Evolutionary conservation across 2,797 vertebrate species (phyloP).

Genomic region (Ceyx erithaca): DNA sequence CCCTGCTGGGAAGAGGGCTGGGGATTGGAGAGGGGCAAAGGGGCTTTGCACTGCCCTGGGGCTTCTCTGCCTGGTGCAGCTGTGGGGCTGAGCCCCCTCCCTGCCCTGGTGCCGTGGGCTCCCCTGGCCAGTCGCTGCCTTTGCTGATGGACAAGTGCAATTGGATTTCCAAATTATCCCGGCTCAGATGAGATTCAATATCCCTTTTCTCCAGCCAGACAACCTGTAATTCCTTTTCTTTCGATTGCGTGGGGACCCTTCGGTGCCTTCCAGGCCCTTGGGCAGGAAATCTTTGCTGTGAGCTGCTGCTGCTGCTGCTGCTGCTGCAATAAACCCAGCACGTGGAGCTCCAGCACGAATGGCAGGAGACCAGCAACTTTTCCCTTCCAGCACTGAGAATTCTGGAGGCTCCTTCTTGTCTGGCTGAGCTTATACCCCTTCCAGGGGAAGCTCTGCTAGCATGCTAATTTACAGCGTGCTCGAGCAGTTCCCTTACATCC

Average conservation of each 20-base stretch:
- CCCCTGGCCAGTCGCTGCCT: background rate
- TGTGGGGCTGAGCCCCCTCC: background rate
- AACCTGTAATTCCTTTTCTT: conserved; percentile 41
- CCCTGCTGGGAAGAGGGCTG: background rate
- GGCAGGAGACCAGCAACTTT: background rate
- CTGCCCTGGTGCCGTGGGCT: background rate
- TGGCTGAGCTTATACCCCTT: conserved; percentile 42
- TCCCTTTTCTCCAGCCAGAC: conserved; percentile 27
- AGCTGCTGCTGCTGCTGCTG: background rate
- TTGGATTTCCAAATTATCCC: conserved; percentile 48
- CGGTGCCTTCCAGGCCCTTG: background rate
- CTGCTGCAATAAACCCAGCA: background rate
- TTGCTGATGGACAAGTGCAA: conserved; percentile 20
- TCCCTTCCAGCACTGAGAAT: conserved; percentile 9
- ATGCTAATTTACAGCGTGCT: conserved; percentile 23
- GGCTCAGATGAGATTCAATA: conserved; percentile 16
- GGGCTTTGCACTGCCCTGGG: fast-evolving
- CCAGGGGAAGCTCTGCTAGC: conserved; percentile 25
- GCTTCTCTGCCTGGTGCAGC: fast-evolving
- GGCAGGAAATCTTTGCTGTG: conserved; percentile 31
- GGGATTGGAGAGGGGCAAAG: background rate
- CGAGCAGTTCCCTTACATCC: conserved; percentile 17
- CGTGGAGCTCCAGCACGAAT: background rate
- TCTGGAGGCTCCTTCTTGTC: conserved; percentile 45
- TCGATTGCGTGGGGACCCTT: conserved; percentile 35